phyloP scores from a whole-genome alignment of 2,113 vertebrate species.

The Chamaea fasciata region DNA sequence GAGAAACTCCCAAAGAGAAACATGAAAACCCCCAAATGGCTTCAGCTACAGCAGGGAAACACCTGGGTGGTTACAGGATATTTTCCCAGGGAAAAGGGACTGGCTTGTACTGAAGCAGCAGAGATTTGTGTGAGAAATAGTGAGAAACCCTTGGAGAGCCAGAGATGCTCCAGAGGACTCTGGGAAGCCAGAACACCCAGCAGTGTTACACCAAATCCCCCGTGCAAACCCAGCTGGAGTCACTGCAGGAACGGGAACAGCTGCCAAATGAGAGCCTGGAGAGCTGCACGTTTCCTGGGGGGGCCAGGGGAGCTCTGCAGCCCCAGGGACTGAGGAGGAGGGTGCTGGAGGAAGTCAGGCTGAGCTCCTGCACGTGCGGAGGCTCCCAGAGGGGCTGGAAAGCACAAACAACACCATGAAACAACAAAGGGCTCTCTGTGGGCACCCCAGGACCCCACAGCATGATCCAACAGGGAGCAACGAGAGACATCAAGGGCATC shows the following conservation, averaged over 20 bases:
- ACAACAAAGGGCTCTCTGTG: neutral
- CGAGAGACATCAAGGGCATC: too few relatives aligned
- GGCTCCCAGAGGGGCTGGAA: neutral
- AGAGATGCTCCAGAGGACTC: neutral
- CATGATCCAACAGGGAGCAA: neutral
- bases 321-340: neutral
- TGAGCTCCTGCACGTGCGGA: neutral
- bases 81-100: neutral
- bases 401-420: neutral
- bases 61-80: neutral
- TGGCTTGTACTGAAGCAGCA: neutral
- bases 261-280: neutral
- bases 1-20: neutral
- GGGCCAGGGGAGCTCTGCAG: neutral
- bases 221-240: neutral
- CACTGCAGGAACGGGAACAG: neutral
- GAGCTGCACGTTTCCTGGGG: rapidly evolving
- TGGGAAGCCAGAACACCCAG: neutral
- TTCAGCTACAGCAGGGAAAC: neutral
- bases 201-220: neutral
- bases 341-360: neutral
- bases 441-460: neutral
- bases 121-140: neutral
- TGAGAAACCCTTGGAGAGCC: rapidly evolving
- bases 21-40: neutral